Conservation (phyloP, 2,113 vertebrate genomes). For the Cettia cetti region DNA sequence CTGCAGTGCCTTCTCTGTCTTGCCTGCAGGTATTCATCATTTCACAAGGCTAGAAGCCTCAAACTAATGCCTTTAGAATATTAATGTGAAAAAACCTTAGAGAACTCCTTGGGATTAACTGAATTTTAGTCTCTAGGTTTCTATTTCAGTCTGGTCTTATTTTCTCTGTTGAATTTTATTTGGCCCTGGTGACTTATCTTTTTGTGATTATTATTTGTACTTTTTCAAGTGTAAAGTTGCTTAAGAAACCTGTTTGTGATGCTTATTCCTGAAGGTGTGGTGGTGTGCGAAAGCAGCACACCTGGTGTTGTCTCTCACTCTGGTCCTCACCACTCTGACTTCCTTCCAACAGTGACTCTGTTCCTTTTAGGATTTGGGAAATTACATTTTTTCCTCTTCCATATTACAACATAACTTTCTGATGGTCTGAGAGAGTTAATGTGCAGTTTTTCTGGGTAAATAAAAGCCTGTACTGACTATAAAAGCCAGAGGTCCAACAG, state of each 20-base stretch:
- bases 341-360: neutral
- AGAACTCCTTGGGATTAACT: neutral
- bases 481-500: neutral
- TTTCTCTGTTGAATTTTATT: neutral
- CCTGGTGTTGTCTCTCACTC: neutral
- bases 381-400: neutral
- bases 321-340: neutral
- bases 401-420: neutral
- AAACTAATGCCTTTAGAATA: neutral
- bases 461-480: neutral
- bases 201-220: neutral
- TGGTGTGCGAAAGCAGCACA: neutral
- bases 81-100: neutral
- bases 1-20: neutral
- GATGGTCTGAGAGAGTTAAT: neutral
- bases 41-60: neutral
- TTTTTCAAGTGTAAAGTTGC: neutral
- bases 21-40: neutral
- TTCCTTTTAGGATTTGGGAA: neutral
- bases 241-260: neutral
- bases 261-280: neutral
- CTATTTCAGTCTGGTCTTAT: neutral
- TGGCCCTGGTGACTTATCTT: neutral
- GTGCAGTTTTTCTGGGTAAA: neutral
- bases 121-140: neutral